Conservation (phyloP, 2,113 vertebrate genomes). For the Callipepla californica region DNA sequence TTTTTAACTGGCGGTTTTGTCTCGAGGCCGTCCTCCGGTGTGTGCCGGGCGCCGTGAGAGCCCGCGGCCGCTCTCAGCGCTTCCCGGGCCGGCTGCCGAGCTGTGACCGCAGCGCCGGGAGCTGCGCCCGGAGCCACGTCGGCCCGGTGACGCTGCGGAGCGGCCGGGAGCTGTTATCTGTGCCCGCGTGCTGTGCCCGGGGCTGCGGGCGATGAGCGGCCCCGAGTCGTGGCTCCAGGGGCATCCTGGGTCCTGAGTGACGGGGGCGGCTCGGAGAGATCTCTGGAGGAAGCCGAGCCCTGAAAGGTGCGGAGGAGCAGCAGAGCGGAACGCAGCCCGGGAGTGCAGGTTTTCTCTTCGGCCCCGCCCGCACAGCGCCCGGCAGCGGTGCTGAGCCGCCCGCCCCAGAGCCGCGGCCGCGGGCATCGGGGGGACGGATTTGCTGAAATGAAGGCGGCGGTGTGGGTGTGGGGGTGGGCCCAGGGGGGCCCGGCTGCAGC, state of each 20-base stretch:
- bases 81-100: neutral
- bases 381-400: neutral
- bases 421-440: neutral
- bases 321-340: neutral
- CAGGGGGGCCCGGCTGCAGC: neutral
- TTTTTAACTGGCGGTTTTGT: neutral
- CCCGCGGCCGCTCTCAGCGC: neutral
- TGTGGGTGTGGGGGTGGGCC: neutral
- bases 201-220: accelerated
- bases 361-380: neutral
- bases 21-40: neutral
- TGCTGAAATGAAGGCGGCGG: neutral
- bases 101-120: no score
- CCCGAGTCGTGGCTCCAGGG: neutral
- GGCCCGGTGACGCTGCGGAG: accelerated
- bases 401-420: neutral
- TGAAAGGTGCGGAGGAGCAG: neutral
- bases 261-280: neutral
- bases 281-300: neutral
- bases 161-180: neutral
- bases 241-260: neutral
- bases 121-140: accelerated
- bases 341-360: neutral
- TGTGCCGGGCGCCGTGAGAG: accelerated
- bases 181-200: accelerated